These are phyloP conservation scores for Altica lythri DNA, from an alignment of 2,888 invertebrate species.

Conservation along the genomic window DNA sequence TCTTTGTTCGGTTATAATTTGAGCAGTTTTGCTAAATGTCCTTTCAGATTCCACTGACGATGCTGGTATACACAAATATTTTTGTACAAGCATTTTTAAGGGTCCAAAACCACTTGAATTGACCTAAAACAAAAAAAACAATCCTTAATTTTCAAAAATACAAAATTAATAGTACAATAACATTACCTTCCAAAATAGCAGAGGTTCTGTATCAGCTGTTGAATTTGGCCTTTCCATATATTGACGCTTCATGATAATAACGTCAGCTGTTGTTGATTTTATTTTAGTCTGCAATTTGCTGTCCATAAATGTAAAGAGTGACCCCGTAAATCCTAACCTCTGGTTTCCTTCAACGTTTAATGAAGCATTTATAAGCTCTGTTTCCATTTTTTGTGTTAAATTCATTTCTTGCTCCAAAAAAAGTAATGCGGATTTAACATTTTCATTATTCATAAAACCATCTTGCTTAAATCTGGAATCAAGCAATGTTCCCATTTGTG, in stretches of 20 bases:
- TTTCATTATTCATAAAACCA: not conserved
- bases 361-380: not conserved
- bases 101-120: no score
- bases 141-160: no score
- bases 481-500: conserved; percentile 1
- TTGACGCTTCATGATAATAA: conserved; percentile 26
- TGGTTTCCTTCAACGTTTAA: not conserved
- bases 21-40: conserved; percentile 15
- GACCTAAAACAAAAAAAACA: no score
- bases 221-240: conserved; percentile 23
- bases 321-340: no score
- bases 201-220: no score
- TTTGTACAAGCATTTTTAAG: no score
- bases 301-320: no score
- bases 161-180: conserved; percentile 1
- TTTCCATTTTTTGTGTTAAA: no score
- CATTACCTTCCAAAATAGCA: not conserved
- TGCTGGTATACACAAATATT: no score
- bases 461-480: not conserved
- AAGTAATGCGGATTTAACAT: not conserved
- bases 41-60: conserved; percentile 22
- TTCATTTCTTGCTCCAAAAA: no score
- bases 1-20: conserved; percentile 7
- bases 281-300: no score
- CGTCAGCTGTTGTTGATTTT: no score